Evolutionary conservation across 2,113 vertebrate genomes (phyloP).

Genomic region (Pygoscelis adeliae): DNA sequence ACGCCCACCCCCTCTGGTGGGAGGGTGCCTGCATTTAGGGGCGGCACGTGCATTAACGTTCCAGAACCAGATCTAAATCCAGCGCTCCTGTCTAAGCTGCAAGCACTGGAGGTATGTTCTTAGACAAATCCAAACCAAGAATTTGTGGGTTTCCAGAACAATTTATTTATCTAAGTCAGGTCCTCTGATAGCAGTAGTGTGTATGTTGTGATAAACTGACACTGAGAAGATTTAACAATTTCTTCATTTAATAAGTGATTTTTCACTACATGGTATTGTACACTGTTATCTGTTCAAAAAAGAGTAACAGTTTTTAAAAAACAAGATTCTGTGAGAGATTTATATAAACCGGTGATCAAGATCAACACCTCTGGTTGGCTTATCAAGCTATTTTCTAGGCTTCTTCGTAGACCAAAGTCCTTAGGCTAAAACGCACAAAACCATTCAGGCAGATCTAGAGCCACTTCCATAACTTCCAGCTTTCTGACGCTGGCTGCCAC

Average conservation of each 20-base stretch:
- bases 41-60: rapidly evolving
- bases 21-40: no score
- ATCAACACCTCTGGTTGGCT: slow-evolving; percentile 61
- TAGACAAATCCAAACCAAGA: slow-evolving; percentile 57
- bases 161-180: slow-evolving; percentile 68
- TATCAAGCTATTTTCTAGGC: slow-evolving; percentile 27
- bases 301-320: slow-evolving; percentile 78
- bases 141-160: slow-evolving; percentile 56
- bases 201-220: slow-evolving; percentile 65
- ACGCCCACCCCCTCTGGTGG: not conserved
- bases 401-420: slow-evolving; percentile 69
- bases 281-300: slow-evolving; percentile 79
- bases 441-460: slow-evolving; percentile 38
- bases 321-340: slow-evolving; percentile 73
- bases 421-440: slow-evolving; percentile 59
- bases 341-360: slow-evolving; percentile 69
- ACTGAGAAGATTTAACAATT: slow-evolving; percentile 76
- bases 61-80: not conserved
- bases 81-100: not conserved
- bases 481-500: slow-evolving; percentile 50
- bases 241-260: slow-evolving; percentile 82
- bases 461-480: slow-evolving; percentile 53
- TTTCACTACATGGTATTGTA: slow-evolving; percentile 79
- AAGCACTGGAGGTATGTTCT: not conserved
- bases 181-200: slow-evolving; percentile 41